Evolutionary conservation across 2,888 invertebrate genomes (phyloP), one percentile per base, ranked within the genome.

Genomic region (Ariolimax columbianus): DNA sequence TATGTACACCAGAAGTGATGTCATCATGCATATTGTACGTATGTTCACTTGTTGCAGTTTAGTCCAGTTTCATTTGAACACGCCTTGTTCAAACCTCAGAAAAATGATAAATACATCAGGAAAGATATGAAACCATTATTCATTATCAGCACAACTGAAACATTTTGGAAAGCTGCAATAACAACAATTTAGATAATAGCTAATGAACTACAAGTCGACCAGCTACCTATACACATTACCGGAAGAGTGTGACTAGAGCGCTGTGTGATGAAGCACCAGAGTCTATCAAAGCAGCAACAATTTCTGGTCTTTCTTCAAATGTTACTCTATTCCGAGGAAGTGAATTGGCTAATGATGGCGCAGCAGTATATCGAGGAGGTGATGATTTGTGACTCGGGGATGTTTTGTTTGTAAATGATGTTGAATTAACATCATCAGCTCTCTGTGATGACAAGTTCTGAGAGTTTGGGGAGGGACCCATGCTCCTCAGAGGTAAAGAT

Each of bases 361-460:
- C 14, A 51, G 70, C 47, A 33, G 33, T 17, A 6, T 36, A 23
- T 38, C 81, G 72, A 38, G 72, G 72, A 38, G 72, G 72, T 14
- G 81, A 51, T 26, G 72, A 51, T 55, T 47, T 72, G 68, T 30
- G 43, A 23, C n/a, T 63, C 38, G 80, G 70, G 36, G 80, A 70
- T n/a, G 55, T 55, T 40, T 30, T 72, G 55, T 55, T n/a, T 26
- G 9, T 0, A 26, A 19, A 26, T 14, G 81, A n/a, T 51, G 72
- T 11, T 51, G 81, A 72, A 38, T 47, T 38, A 33, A 19, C n/a
- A 33, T 36, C 36, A 19, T 72, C 36, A 47, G 3, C 19, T 33
- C n/a, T 43, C 38, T 43, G 70, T n/a, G 81, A 72, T 9, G 72
- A 59, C 40, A 81, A 59, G 55, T 70, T 47, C 40, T 81, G 81